Evolutionary conservation across 2,797 vertebrate species (phyloP), one percentile per base, ranked within the genome.

Genomic region (Chanos chanos): DNA sequence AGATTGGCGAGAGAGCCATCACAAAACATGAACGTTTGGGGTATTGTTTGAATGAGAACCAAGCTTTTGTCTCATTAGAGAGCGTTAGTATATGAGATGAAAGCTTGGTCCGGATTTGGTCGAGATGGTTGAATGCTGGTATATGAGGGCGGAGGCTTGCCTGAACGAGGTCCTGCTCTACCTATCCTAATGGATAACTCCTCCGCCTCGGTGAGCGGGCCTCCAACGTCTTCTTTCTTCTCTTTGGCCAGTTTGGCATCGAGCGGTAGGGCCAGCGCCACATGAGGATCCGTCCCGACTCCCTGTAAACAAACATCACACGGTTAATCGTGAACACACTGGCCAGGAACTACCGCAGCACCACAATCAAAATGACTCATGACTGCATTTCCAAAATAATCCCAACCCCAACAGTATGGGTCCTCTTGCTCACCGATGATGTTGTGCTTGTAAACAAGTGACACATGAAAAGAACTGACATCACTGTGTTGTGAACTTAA

Each of bases 111-210:
- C 13, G 22, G 25, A 5, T 19, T 39, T 19, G 16, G 47, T 50
- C 60, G 34, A 49, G 60, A 51, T 48, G 47, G 59, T 45, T n/a
- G 13, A 75, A 59, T 74, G 84, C 78, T 83, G 87, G 88, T 82
- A 89, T 86, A 89, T 91, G 88, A 87, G 89, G 86, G n/a, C n/a
- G 88, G 85, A 86, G 89, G 91, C 96, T 99, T 99, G 94, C 95
- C 95, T 98, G 94, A 77, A 61, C 82, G 84, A 47, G 82, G 80
- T 86, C 86, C 89, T 49, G 86, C 70, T 94, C 94, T 95, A 94
- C 95, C 96, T 96, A 98, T 96, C 87, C 92, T 88, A 87, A 98
- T 93, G 85, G 85, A 89, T 82, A 97, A 83, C 73, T 95, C 92
- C 1, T 88, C 82, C 0, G 80, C 79, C 8, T 85, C 82, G 0